Conservation (phyloP, 2,888 invertebrate species). For the Busseola fusca region DNA sequence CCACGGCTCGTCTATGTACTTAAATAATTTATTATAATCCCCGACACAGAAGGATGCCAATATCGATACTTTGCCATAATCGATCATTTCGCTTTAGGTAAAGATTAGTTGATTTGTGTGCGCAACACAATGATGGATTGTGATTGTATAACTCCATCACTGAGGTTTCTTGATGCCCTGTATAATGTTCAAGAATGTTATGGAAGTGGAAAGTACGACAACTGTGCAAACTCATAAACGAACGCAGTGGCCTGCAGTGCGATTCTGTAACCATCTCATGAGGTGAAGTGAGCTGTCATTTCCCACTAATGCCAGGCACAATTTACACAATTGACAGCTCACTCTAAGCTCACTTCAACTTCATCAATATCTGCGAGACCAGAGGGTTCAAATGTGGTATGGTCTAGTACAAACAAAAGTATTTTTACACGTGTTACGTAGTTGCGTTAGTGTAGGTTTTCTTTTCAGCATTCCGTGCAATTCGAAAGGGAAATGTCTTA, state of each 20-base stretch:
- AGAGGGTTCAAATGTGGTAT: no score
- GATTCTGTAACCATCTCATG: no score
- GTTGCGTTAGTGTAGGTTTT: background rate
- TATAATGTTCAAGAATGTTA: background rate
- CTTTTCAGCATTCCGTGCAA: background rate
- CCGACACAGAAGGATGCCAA: constrained; percentile 13
- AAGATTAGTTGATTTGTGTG: constrained; percentile 28
- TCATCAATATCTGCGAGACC: no score
- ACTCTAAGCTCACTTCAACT: no score
- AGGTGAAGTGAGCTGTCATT: no score
- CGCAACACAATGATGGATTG: constrained; percentile 40
- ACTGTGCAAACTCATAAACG: no score
- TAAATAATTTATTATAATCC: constrained; percentile 9
- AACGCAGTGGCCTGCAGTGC: no score
- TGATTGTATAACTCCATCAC: constrained; percentile 29
- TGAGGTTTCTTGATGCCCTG: background rate
- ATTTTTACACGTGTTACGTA: no score
- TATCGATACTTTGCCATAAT: constrained; percentile 20
- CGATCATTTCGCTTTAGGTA: constrained; percentile 34
- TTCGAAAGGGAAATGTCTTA: background rate
- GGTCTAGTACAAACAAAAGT: no score
- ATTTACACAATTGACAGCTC: no score
- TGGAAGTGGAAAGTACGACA: constrained; percentile 20
- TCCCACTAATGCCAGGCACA: no score
- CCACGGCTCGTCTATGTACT: no score